phyloP scores from a whole-genome alignment of 2,888 invertebrate species.

The Trissolcus brochymenae region DNA sequence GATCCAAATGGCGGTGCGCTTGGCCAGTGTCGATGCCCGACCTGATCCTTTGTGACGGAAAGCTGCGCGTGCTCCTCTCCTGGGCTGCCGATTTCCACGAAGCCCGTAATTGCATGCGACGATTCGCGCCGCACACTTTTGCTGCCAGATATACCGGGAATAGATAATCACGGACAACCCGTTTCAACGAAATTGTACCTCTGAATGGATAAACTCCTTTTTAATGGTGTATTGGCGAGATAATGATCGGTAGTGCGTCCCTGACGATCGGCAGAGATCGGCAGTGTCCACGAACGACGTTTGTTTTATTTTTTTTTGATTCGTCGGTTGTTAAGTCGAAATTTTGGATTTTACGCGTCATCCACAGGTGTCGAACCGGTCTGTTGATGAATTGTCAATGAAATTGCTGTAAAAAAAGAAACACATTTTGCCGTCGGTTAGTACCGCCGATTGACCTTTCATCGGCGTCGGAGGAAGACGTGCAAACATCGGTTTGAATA shows the following conservation, averaged over 20 bases:
- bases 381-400: too few relatives aligned
- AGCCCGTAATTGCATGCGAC: slow-evolving; percentile 26
- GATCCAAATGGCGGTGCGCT: slow-evolving; percentile 12
- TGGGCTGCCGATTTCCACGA: slow-evolving; percentile 19
- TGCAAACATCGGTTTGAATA: not conserved
- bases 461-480: not conserved
- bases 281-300: slow-evolving; percentile 6
- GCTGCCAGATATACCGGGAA: not conserved
- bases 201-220: slow-evolving; percentile 37
- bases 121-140: not conserved
- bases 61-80: slow-evolving; percentile 1
- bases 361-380: too few relatives aligned
- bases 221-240: slow-evolving; percentile 39
- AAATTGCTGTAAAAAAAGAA: too few relatives aligned
- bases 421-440: too few relatives aligned
- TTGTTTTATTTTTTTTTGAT: slow-evolving; percentile 1
- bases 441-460: not conserved
- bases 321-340: not conserved
- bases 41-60: slow-evolving; percentile 13
- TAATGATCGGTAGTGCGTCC: slow-evolving; percentile 35
- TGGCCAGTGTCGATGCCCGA: not conserved
- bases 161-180: slow-evolving; percentile 8
- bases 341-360: too few relatives aligned
- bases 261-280: slow-evolving; percentile 16
- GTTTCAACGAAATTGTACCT: slow-evolving; percentile 32